Evolutionary conservation across 2,888 invertebrate genomes (phyloP), one percentile per base, ranked within the genome.

Genomic region (Sussaba pulchella): DNA sequence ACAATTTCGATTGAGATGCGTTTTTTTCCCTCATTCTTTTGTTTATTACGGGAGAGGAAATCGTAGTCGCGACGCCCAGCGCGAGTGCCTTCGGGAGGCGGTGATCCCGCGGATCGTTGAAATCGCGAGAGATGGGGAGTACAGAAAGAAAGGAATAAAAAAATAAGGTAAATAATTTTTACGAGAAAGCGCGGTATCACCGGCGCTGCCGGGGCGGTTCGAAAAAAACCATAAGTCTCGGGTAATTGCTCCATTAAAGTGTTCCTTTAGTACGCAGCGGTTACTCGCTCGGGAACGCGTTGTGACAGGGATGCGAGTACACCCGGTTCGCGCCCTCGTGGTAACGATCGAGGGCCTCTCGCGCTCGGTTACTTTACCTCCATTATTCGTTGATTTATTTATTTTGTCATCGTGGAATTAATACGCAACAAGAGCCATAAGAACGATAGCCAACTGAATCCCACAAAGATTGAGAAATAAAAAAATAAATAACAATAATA

Each of bases 191-290:
- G 17, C 12, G n/a, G 41, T 52, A 54, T 6, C 24, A 21, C n/a
- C n/a, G n/a, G n/a, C 10, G 26, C 41, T 52, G 67, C 54, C n/a
- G 39, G 52, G n/a, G 14, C 54, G 39, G 10, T 45, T 66, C n/a
- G 39, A 47, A 14, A 17, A 26, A 41, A 50, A 36, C 14, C 14
- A 78, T 24, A 69, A 78, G 43, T 63, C 73, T 52, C 36, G 45
- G 41, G n/a, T 52, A 73, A 45, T 43, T 57, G 52, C 57, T 57
- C 63, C 64, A 57, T 64, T 59, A 59, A 54, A 66, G 31, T 63
- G 52, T 63, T 36, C 47, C 45, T 41, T 39, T 52, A 39, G 43
- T 43, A 41, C 31, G 43, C 26, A 73, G 52, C 47, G 14, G 41
- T 39, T 24, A 69, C 39, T 21, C 19, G 9, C 61, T 17, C n/a